These are phyloP conservation scores for Bombus waltoni DNA, from an alignment of 1,140 invertebrate genomes.

Conservation along the genomic window DNA sequence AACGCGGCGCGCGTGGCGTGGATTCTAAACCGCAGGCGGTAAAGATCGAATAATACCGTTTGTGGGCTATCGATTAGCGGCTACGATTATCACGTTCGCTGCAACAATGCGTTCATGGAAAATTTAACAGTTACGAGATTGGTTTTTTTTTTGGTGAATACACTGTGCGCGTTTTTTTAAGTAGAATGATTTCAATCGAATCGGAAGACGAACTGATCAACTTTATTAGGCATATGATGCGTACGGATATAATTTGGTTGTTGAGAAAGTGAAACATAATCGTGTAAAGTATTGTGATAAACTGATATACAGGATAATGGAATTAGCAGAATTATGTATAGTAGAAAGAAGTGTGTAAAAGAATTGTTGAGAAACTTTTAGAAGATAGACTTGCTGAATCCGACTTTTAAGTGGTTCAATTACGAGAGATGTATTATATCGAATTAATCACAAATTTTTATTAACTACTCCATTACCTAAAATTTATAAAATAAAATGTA, in stretches of 20 bases:
- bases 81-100: neutral
- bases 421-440: neutral
- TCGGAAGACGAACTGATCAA: neutral
- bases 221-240: too few species aligned
- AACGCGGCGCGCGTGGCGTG: neutral
- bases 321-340: neutral
- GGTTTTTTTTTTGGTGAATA: neutral
- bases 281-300: too few species aligned
- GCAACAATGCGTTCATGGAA: neutral
- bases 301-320: neutral
- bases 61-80: neutral
- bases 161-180: neutral
- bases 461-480: neutral
- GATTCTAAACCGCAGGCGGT: slow-evolving; percentile 7
- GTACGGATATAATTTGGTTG: too few species aligned
- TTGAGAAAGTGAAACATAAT: too few species aligned
- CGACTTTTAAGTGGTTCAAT: neutral
- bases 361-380: neutral
- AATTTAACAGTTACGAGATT: neutral
- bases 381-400: neutral
- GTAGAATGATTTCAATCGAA: neutral
- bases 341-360: too few species aligned
- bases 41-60: slow-evolving; percentile 20
- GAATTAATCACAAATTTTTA: neutral
- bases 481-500: neutral